Percentiles rank a stretch among this genome's conserved stretches.
These are phyloP conservation scores for Synanthedon tipuliformis DNA, from an alignment of 2,888 invertebrate genomes.

Conservation along the genomic window DNA sequence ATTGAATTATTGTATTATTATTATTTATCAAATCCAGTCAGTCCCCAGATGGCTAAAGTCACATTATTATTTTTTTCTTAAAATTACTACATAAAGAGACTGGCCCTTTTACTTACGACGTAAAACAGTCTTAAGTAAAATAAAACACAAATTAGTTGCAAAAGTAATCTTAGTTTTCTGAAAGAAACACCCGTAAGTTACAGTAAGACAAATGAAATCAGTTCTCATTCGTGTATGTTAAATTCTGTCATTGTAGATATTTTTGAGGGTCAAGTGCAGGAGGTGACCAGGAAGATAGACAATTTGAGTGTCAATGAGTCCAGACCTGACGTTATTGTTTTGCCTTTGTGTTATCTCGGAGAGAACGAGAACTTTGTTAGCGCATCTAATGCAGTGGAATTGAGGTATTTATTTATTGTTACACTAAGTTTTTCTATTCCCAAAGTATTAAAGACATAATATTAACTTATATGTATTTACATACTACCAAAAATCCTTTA, in stretches of 20 bases:
- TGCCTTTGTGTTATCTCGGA: constrained; percentile 55
- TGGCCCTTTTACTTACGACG: too few relatives aligned
- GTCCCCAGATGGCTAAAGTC: too few relatives aligned
- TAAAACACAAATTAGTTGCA: too few relatives aligned
- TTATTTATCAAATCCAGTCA: too few relatives aligned
- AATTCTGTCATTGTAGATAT: constrained; percentile 28
- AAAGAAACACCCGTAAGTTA: too few relatives aligned
- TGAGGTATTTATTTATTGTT: constrained; percentile 23
- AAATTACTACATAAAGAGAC: too few relatives aligned
- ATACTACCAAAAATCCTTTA: too few relatives aligned
- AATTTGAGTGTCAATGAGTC: constrained; percentile 9
- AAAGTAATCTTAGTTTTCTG: too few relatives aligned
- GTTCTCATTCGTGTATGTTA: too few relatives aligned
- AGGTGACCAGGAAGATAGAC: constrained; percentile 32
- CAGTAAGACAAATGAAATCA: too few relatives aligned
- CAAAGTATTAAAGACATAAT: not conserved
- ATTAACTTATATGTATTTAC: not conserved
- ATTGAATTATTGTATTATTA: not conserved
- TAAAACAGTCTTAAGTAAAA: too few relatives aligned
- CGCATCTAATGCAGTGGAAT: constrained; percentile 67
- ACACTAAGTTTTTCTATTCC: not conserved
- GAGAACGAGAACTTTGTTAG: constrained; percentile 58
- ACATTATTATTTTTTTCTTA: too few relatives aligned
- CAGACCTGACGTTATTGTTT: constrained; percentile 12
- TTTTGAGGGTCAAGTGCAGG: constrained; percentile 35